These are phyloP conservation scores for Copidosoma floridanum DNA, from an alignment of 1,140 invertebrate species.

Conservation along the genomic window DNA sequence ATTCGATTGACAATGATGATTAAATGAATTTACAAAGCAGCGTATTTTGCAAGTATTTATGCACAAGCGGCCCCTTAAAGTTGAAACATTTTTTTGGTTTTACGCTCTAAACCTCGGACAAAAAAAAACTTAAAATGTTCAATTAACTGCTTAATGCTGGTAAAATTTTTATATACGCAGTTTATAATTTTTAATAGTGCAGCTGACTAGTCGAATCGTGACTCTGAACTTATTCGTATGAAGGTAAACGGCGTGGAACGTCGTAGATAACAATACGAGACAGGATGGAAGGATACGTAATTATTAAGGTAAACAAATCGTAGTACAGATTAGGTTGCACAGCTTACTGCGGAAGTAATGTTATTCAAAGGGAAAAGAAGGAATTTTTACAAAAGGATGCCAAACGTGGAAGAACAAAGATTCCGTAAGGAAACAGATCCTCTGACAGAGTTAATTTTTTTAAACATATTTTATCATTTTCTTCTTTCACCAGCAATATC, in stretches of 20 bases:
- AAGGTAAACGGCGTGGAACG: too few species aligned
- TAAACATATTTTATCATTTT: background rate
- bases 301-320: slow-evolving; percentile 10
- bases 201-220: too few species aligned
- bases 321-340: slow-evolving; percentile 7
- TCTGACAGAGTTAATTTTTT: slow-evolving; percentile 13
- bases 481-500: slow-evolving; percentile 9
- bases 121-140: background rate
- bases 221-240: too few species aligned
- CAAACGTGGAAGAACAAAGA: slow-evolving; percentile 29
- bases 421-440: slow-evolving; percentile 26
- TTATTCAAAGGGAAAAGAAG: slow-evolving; percentile 23
- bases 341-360: slow-evolving; percentile 17
- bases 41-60: slow-evolving; percentile 8
- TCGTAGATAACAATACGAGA: too few species aligned
- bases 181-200: too few species aligned
- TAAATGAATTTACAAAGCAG: too few species aligned
- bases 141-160: too few species aligned
- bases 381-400: slow-evolving; percentile 18
- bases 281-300: too few species aligned
- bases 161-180: too few species aligned
- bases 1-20: too few species aligned
- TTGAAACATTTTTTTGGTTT: slow-evolving; percentile 13
- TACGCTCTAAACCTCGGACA: slow-evolving; percentile 10
- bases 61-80: slow-evolving; percentile 22